phyloP scores from a whole-genome alignment of 2,113 vertebrate species.

The Neolamprologus devosi region DNA sequence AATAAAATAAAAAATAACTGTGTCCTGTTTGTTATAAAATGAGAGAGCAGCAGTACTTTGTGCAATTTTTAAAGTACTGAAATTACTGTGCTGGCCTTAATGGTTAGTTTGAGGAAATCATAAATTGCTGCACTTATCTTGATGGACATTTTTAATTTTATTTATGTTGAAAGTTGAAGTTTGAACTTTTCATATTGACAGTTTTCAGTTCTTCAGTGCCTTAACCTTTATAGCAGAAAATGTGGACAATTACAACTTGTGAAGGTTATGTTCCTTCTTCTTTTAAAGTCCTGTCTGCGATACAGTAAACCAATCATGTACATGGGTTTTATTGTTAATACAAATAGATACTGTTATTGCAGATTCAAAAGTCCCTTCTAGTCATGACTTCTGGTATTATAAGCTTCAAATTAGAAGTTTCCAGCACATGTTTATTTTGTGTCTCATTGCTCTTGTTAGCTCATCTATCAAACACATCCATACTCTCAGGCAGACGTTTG shows the following conservation, averaged over 20 bases:
- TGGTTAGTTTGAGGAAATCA: not conserved
- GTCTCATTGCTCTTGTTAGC: not conserved
- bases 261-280: not conserved
- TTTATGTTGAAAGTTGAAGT: not conserved
- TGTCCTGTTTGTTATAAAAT: not conserved
- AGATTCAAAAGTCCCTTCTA: not conserved
- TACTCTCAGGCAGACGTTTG: not conserved
- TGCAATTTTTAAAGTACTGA: not conserved
- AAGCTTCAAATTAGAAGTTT: not conserved
- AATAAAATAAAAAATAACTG: not conserved
- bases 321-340: not conserved
- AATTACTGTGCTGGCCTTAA: not conserved
- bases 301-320: not conserved
- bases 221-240: not conserved
- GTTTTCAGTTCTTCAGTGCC: not conserved
- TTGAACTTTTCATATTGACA: not conserved
- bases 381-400: not conserved
- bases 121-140: not conserved
- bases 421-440: not conserved
- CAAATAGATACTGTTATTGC: not conserved
- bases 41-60: not conserved
- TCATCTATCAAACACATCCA: not conserved
- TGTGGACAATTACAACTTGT: not conserved
- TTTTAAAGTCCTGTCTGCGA: not conserved
- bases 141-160: not conserved